Base-by-base conservation (phyloP, 64 coral and sea anemone species). In the Catalaphyllia jardinei region DNA sequence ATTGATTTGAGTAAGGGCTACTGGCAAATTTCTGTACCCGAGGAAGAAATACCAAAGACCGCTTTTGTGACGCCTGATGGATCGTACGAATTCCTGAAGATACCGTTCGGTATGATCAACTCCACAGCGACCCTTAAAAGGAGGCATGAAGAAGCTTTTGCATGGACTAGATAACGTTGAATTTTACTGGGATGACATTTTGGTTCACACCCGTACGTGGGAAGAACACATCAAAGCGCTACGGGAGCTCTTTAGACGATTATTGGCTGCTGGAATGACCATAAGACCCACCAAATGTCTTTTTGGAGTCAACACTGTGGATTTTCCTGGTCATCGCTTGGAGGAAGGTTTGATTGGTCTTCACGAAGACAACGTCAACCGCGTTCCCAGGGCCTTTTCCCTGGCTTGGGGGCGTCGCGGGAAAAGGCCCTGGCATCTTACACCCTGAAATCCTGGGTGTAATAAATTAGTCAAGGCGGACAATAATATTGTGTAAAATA, bases 1-100 rank as follows among this genome's bases (percentile, higher is more conserved):
- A 60, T 74, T 46, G 91, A 93, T 52, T 69, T 93, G 10, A 88
- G 76, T 50, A 93, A 94, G 38, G 87, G 92, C 27, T 93, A 93
- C 39, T 93, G 76, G 83, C 91, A 93, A 52, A 80, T 93, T 67
- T 35, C 27, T 73, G 52, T 93, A 2, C 69, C 74, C 52, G 50
- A 61, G 31, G 29, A 82, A 4, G 86, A 88, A 49, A 61, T 71
- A 50, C 62, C 16, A 0, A 92, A 92, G 82, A 78, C 90, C 2
- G 82, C 73, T 51, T 75, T 91, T 31, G 78, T 90, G 5, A 91
- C 89, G 0, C 72, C 72, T 0, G 80, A 77, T 49, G 82, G 90
- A 49, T 57, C 64, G 3, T 87, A 81, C 24, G 91, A 87, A 59
- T 78, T 79, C n/a, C 74, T 87, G 1, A 79, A 72, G 51, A 92